Evolutionary conservation across 2,113 vertebrate species (phyloP), one percentile per base, ranked within the genome.

Genomic region (Xenus cinereus): DNA sequence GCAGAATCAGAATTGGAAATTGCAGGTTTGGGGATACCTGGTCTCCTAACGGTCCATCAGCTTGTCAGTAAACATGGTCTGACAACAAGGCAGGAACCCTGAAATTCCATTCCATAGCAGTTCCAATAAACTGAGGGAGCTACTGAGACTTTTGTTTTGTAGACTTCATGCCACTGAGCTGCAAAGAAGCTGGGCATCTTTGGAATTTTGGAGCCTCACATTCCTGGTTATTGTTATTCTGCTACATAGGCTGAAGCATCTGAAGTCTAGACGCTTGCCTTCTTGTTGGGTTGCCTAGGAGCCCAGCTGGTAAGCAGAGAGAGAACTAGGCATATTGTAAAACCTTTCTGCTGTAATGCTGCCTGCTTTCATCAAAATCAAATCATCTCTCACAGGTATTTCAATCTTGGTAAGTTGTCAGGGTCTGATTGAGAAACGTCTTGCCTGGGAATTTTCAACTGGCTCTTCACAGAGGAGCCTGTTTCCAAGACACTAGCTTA

Each of bases 341-440:
- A 96, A 62, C 28, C 81, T 89, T 63, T 46, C 71, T 90, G 62
- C 74, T 89, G 18, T 43, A 60, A 13, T 83, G 48, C 77, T 87
- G 82, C 54, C 66, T 63, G 41, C 10, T 86, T 90, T 93, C 72
- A 88, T 94, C 64, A 77, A 67, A 69, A 90, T 90, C 71, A 93
- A 80, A 80, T 74, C 0, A 46, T 43, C 79, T 83, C 68, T 80
- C 53, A 68, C 15, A 57, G 43, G 57, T 86, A 56, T 93, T 74
- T 87, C 67, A 69, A 1, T 90, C 76, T 43, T 77, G 67, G 57
- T 15, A 48, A 76, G 33, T 28, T 86, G 59, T 71, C 83, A 67
- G 0, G 33, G 53, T 53, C 63, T 90, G 60, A 57, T 11, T 60
- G 83, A 80, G 56, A 86, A 11, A 20, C 27, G 28, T 51, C 30